A percentile compares a stretch with the other conserved stretches of the same genome.
phyloP scores from a whole-genome alignment of 1,140 invertebrate genomes.

The Papilio xuthus region DNA sequence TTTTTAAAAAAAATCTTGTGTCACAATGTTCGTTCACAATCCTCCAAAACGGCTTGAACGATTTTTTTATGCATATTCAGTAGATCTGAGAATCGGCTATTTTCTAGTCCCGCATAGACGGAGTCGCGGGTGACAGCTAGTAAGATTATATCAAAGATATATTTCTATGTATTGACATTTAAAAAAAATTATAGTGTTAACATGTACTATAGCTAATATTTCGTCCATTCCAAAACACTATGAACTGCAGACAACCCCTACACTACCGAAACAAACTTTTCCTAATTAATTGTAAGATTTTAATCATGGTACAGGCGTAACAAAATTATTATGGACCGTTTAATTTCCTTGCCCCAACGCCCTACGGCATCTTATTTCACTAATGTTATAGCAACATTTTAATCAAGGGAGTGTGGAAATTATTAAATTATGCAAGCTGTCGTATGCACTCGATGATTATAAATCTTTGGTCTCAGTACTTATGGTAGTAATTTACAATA shows the following conservation, averaged over 20 bases:
- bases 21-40: no score
- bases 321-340: constrained; percentile 78
- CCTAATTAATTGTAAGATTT: constrained; percentile 79
- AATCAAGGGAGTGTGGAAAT: constrained; percentile 78
- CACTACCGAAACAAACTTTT: constrained; percentile 61
- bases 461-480: constrained; percentile 71
- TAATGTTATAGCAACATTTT: constrained; percentile 80
- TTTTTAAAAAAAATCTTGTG: no score
- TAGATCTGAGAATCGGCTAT: no score
- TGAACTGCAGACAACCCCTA: constrained; percentile 50
- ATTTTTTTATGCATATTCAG: no score
- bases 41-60: no score
- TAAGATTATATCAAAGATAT: no score
- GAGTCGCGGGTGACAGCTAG: no score
- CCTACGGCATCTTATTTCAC: constrained; percentile 66
- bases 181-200: neutral
- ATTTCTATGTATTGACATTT: no score
- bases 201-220: neutral
- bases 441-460: constrained; percentile 75
- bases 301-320: constrained; percentile 76
- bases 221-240: constrained; percentile 9
- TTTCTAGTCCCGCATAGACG: no score
- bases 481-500: constrained; percentile 53
- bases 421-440: constrained; percentile 80
- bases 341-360: constrained; percentile 76